phyloP scores from a whole-genome alignment of 1,140 invertebrate species.

The Lycorma delicatula region DNA sequence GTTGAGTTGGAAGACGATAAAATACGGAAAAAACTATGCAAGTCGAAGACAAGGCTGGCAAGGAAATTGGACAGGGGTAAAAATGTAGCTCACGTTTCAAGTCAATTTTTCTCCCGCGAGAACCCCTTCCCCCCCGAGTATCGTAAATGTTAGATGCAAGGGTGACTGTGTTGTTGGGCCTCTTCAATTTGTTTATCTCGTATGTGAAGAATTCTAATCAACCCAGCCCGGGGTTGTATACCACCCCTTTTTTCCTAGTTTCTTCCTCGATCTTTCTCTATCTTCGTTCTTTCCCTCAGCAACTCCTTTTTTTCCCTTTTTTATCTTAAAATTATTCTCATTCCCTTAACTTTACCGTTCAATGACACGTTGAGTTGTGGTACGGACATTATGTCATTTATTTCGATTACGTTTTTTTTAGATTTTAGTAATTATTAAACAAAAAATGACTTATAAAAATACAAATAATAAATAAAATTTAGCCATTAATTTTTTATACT shows the following conservation, averaged over 20 bases:
- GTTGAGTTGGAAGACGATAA: slow-evolving; percentile 8
- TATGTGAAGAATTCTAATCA: slow-evolving; percentile 18
- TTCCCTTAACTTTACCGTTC: no score
- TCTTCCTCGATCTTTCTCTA: not conserved
- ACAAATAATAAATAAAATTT: no score
- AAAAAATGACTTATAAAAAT: no score
- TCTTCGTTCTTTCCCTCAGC: not conserved
- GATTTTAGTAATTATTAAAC: no score
- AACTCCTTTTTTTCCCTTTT: not conserved
- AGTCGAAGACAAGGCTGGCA: not conserved
- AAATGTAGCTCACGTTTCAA: slow-evolving; percentile 15
- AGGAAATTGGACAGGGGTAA: slow-evolving; percentile 14
- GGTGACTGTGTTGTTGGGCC: not conserved
- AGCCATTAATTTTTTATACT: no score
- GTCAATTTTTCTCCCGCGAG: slow-evolving; percentile 14
- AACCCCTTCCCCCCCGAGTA: not conserved
- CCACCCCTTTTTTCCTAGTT: not conserved
- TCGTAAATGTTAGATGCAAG: slow-evolving; percentile 10
- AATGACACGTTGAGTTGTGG: no score
- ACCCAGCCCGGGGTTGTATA: not conserved
- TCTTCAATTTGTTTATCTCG: slow-evolving; percentile 16
- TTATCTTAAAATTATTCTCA: no score
- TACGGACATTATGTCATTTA: no score
- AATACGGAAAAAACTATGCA: slow-evolving; percentile 10
- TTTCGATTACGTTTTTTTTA: no score